Conservation (phyloP, 1,140 invertebrate genomes). For the Bradynema listronoti region DNA sequence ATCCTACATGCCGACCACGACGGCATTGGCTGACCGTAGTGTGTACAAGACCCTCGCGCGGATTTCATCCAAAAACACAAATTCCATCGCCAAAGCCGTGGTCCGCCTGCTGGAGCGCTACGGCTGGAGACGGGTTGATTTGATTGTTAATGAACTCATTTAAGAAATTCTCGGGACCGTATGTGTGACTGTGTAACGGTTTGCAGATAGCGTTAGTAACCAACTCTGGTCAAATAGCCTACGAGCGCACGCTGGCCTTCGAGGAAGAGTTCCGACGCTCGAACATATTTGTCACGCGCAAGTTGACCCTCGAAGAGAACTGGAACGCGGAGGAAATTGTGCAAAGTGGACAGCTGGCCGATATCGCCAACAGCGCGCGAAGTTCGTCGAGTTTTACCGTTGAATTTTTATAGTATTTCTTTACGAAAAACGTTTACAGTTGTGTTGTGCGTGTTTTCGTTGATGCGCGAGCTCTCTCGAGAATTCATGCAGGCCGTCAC, state of each 20-base stretch:
- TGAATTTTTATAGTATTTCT: neutral
- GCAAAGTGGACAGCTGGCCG: conserved; percentile 36
- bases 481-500: conserved; percentile 55
- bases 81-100: conserved; percentile 48
- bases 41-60: conserved; percentile 55
- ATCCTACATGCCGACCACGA: conserved; percentile 49
- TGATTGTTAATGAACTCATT: no score
- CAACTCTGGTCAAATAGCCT: conserved; percentile 45
- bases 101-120: conserved; percentile 44
- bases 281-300: conserved; percentile 38
- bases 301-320: conserved; percentile 51
- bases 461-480: conserved; percentile 50
- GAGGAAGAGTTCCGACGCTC: conserved; percentile 45
- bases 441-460: conserved; percentile 51
- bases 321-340: conserved; percentile 50
- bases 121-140: conserved; percentile 45
- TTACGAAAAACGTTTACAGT: conserved; percentile 32
- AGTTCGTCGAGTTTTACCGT: conserved; percentile 24
- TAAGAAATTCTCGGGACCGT: no score
- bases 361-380: conserved; percentile 46
- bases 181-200: no score
- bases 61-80: conserved; percentile 54
- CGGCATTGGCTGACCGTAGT: conserved; percentile 41
- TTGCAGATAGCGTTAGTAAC: conserved; percentile 46
- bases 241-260: conserved; percentile 45